phyloP scores from a whole-genome alignment of 2,113 vertebrate genomes.

The Copsychus sechellarum region DNA sequence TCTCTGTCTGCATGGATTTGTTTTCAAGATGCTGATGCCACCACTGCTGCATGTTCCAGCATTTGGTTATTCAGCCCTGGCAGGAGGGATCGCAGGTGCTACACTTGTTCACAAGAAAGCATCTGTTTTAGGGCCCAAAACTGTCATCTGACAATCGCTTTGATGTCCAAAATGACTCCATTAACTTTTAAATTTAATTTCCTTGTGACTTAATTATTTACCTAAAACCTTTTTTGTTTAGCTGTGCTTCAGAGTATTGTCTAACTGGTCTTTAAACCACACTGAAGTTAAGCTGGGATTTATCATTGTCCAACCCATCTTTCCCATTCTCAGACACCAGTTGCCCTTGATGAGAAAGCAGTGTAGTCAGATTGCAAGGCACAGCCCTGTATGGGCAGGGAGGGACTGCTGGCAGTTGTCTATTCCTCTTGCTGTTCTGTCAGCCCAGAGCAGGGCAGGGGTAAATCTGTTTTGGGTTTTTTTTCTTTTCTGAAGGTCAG shows the following conservation, averaged over 20 bases:
- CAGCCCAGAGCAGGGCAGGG: neutral
- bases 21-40: neutral
- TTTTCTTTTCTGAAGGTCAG: neutral
- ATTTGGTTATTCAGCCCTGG: rapidly evolving
- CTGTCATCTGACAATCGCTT: neutral
- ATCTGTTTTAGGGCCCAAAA: neutral
- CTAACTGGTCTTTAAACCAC: neutral
- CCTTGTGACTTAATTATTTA: neutral
- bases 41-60: rapidly evolving
- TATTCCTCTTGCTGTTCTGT: neutral
- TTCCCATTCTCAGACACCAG: neutral
- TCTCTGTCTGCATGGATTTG: neutral
- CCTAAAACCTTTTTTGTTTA: neutral
- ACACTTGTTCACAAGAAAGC: neutral
- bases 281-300: neutral
- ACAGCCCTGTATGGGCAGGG: neutral
- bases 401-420: neutral
- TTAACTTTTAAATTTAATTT: neutral
- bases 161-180: neutral
- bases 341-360: neutral
- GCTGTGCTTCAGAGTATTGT: neutral
- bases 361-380: neutral
- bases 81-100: neutral
- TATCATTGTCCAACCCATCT: neutral
- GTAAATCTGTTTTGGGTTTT: neutral